A percentile compares a stretch with the other conserved stretches of the same genome.
Evolutionary conservation across 2,797 vertebrate genomes (phyloP).

Genomic region (Hephaestus fuliginosus): DNA sequence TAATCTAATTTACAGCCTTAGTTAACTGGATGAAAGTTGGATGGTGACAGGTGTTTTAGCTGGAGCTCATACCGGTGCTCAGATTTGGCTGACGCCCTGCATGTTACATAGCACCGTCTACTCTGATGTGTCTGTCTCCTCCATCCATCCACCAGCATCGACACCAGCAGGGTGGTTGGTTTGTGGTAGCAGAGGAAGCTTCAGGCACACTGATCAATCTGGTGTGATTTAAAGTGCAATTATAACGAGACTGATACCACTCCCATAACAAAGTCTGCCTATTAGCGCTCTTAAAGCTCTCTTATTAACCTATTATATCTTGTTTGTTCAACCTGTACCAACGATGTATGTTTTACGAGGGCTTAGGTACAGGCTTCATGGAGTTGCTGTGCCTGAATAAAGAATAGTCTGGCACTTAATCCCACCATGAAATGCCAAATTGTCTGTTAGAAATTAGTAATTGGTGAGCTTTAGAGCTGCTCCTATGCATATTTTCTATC

Average conservation of each 20-base stretch:
- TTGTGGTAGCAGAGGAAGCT: slow-evolving; percentile 34
- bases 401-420: not conserved
- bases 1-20: slow-evolving; percentile 51
- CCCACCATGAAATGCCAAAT: not conserved
- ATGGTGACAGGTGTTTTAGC: slow-evolving; percentile 22
- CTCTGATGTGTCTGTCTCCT: slow-evolving; percentile 56
- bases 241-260: too few relatives aligned
- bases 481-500: not conserved
- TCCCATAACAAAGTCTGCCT: not conserved
- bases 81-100: slow-evolving; percentile 47
- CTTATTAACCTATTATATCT: too few relatives aligned
- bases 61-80: slow-evolving; percentile 40
- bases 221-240: slow-evolving; percentile 17
- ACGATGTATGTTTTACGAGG: not conserved
- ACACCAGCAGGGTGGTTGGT: slow-evolving; percentile 56
- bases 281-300: not conserved
- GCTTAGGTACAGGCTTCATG: not conserved
- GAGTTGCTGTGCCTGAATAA: not conserved
- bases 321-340: too few relatives aligned
- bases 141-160: slow-evolving; percentile 42
- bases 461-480: not conserved
- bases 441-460: not conserved
- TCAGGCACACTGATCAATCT: slow-evolving; percentile 27
- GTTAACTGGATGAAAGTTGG: slow-evolving; percentile 50
- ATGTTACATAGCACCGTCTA: slow-evolving; percentile 63